Conservation (phyloP, 2,888 invertebrate species). For the Cryptus armator region DNA sequence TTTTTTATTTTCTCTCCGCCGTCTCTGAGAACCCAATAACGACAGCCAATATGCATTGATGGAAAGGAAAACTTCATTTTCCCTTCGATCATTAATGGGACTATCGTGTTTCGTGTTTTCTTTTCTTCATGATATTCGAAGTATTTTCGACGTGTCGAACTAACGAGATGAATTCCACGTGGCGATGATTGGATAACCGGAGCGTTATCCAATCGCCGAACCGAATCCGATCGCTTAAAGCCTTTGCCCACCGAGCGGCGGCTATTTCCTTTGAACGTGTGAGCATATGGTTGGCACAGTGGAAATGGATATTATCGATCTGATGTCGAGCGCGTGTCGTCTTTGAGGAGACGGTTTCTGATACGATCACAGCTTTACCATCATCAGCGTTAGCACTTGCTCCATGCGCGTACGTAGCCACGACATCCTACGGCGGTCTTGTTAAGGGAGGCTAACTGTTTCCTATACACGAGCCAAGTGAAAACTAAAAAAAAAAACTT, state of each 20-base stretch:
- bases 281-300: conserved; percentile 42
- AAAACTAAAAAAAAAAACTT: too few relatives aligned
- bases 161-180: conserved; percentile 12
- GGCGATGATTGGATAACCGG: conserved; percentile 1
- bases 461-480: too few relatives aligned
- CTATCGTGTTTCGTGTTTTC: neutral
- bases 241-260: conserved; percentile 21
- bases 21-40: neutral
- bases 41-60: neutral
- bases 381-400: conserved; percentile 2
- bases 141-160: neutral
- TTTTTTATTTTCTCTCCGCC: neutral
- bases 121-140: neutral
- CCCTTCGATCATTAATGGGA: neutral
- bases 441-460: too few relatives aligned
- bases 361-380: conserved; percentile 47
- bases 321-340: conserved; percentile 48
- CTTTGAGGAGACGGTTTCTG: conserved; percentile 47
- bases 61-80: neutral
- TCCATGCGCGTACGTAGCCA: conserved; percentile 5
- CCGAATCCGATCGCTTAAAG: neutral
- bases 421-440: neutral
- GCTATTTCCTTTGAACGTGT: conserved; percentile 47
- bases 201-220: neutral
- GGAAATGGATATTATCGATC: conserved; percentile 65